phyloP scores from a whole-genome alignment of 2,797 vertebrate genomes.

The Chiroxiphia lanceolata region DNA sequence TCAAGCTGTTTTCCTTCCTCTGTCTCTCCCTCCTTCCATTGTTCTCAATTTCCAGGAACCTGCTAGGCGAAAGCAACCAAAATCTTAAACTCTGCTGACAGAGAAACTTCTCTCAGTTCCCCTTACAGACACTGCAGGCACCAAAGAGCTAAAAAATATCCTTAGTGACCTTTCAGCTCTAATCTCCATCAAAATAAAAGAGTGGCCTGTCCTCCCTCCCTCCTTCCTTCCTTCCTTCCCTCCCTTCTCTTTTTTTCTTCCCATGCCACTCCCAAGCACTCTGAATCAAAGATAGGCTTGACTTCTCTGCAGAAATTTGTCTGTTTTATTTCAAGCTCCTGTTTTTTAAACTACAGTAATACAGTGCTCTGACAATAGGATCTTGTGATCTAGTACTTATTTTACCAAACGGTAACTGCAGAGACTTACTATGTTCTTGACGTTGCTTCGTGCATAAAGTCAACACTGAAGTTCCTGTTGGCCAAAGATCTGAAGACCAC shows the following conservation, averaged over 20 bases:
- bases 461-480: neutral
- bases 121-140: neutral
- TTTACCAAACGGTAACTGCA: neutral
- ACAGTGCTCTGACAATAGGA: neutral
- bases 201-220: neutral
- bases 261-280: neutral
- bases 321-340: neutral
- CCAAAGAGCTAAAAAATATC: neutral
- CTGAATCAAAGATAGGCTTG: neutral
- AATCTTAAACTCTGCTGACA: neutral
- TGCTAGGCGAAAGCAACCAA: neutral
- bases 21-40: neutral
- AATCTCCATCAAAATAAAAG: neutral
- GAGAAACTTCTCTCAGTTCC: neutral
- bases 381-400: neutral
- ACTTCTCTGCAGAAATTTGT: neutral
- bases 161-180: neutral
- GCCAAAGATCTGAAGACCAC: neutral
- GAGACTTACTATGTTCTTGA: neutral
- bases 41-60: neutral
- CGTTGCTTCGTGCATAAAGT: neutral
- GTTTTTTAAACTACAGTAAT: neutral
- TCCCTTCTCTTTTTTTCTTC: no score
- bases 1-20: neutral
- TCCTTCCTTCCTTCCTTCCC: accelerated